phyloP scores from a whole-genome alignment of 2,797 vertebrate species.

The Darevskia mixta region DNA sequence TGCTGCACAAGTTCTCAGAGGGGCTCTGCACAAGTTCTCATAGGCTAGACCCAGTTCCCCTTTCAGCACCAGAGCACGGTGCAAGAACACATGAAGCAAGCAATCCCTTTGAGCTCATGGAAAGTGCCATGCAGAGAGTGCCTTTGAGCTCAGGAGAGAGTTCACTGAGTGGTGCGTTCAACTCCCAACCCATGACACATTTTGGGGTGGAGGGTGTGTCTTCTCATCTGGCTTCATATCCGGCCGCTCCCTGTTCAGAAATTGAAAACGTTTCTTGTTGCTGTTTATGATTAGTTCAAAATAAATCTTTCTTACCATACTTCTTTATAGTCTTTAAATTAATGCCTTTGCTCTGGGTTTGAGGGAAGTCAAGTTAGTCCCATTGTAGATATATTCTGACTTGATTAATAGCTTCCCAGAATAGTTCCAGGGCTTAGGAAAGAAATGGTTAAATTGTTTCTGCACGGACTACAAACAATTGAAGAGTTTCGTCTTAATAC shows the following conservation, averaged over 20 bases:
- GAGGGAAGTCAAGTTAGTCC: not conserved
- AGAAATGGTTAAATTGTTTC: slow-evolving; percentile 33
- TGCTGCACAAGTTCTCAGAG: not conserved
- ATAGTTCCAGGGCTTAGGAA: not conserved
- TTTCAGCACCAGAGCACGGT: not conserved
- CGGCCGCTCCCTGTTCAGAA: not conserved
- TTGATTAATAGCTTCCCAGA: not conserved
- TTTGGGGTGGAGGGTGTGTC: not conserved
- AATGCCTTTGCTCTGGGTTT: not conserved
- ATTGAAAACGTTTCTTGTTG: slow-evolving; percentile 14
- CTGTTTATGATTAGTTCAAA: slow-evolving; percentile 15
- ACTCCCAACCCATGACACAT: not conserved
- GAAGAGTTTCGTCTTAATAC: slow-evolving; percentile 29
- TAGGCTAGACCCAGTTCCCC: not conserved
- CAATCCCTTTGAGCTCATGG: not conserved
- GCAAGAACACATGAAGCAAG: too few species aligned
- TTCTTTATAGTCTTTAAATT: not conserved
- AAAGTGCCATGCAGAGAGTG: not conserved
- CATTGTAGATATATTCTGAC: not conserved
- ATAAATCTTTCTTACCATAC: accelerated
- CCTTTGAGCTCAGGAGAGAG: not conserved
- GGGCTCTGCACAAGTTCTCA: too few species aligned
- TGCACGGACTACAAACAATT: slow-evolving; percentile 7
- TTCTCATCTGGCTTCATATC: not conserved
- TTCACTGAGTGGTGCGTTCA: not conserved